Conservation (phyloP, 2,113 vertebrate genomes). For the Anthoscopus minutus region DNA sequence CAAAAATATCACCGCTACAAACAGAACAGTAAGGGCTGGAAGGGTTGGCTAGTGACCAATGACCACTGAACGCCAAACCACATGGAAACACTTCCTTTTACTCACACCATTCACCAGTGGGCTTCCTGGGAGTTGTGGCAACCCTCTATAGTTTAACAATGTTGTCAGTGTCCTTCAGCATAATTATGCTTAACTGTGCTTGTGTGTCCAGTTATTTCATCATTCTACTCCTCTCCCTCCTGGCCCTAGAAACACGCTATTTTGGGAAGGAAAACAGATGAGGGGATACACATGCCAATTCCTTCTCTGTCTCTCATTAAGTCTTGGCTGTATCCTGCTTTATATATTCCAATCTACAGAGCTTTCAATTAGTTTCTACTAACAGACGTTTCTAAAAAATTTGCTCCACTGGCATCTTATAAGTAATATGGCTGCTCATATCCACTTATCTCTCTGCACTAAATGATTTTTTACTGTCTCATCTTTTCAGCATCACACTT, state of each 20-base stretch:
- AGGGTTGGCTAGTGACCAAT: neutral
- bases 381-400: constrained; percentile 53
- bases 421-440: neutral
- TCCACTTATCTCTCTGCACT: neutral
- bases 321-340: constrained; percentile 18
- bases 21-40: neutral
- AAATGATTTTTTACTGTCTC: neutral
- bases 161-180: fast-evolving
- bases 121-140: neutral
- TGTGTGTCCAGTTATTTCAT: neutral
- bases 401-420: constrained; percentile 20
- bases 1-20: neutral
- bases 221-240: neutral
- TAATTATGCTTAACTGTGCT: neutral
- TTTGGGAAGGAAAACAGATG: constrained; percentile 41
- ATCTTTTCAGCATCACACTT: neutral
- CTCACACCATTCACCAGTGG: neutral
- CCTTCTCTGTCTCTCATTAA: constrained; percentile 12
- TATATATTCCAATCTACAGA: constrained; percentile 19
- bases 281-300: constrained; percentile 4
- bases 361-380: constrained; percentile 54
- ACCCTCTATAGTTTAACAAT: neutral
- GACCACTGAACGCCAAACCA: neutral
- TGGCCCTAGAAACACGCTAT: neutral
- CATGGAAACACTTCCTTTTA: neutral